Evolutionary conservation across 2,797 vertebrate genomes (phyloP), one percentile per base, ranked within the genome.

Genomic region (Bovichtus variegatus): DNA sequence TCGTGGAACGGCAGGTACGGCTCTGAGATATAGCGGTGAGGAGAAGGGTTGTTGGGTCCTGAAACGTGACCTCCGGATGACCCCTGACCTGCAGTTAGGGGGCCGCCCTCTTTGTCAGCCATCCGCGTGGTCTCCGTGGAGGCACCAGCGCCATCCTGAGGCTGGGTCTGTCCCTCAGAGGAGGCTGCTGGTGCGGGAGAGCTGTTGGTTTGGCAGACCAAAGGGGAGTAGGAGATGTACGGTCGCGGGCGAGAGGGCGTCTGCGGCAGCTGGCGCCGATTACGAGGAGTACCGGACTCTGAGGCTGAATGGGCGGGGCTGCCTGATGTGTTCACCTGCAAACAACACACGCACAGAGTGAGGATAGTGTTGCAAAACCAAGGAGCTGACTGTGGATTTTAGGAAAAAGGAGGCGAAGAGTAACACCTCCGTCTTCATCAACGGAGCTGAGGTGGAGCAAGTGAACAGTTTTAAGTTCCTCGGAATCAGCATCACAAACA

Each of bases 11-110:
- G 95, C 89, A 99, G 95, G 93, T 99, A 97, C 70, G 98, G 98
- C 96, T 99, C 98, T 0, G 98, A 99, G 93, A 98, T 99, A 94
- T 98, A 98, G 71, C 96, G 97, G 73, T 97, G 98, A 0, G 97
- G 97, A 49, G 97, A 98, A 2, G 96, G 92, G 66, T 95, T 96
- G 87, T 96, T 95, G 0, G 82, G 88, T 12, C 87, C 93, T 54
- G 83, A 92, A 2, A 91, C 79, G 78, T 93, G 88, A 90, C 92
- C 92, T 87, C 93, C 91, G 71, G 94, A 94, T 11, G 92, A 87
- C 81, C 94, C 87, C 16, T 93, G 88, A 89, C 92, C 92, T 86
- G 93, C 84, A 78, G 93, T 88, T 13, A 78, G 43, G 25, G 89
- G 49, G 83, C 91, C 87, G 75, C 91, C 89, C 90, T 95, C 96